Evolutionary conservation across 1,140 invertebrate genomes (phyloP), one percentile per base, ranked within the genome.

Genomic region (Heliconius hermathena): DNA sequence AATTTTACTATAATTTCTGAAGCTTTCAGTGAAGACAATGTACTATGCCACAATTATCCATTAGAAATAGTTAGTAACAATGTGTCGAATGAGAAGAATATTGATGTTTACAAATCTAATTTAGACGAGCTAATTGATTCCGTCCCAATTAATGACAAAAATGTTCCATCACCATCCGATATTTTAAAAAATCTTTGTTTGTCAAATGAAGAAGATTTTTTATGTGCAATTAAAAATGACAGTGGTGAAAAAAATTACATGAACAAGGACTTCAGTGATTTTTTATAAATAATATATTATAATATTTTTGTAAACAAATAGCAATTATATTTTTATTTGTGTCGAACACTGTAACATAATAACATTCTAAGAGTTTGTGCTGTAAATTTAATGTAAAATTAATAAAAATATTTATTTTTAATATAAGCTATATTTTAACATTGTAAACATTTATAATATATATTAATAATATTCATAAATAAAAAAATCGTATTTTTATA

Each of bases 141-240:
- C 74, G 85, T 91, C 74, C 87, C 91, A 71, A 80, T 84, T 66
- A 81, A 85, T 33, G 91, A 93, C 26, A 94, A 94, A 83, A 93
- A 86, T 85, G 83, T 94, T 26, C 93, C 94, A 46, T 95, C 95
- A 5, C 94, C 95, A 71, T 95, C 94, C 13, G 94, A 95, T 81
- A 95, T 93, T 74, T 83, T 95, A 6, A 94, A 94, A 92, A 95
- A 95, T 82, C 89, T 95, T 77, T 93, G 93, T 79, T 87, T 95
- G 79, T 92, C 94, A 33, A 93, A 89, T 77, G 91, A 84, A 18
- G 78, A 84, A 66, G 83, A 84, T 4, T 76, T 77, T 74, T 38
- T 80, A 36, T 46, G 57, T 76, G 4, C 20, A 75, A 77, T 75
- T 79, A 74, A 80, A 36, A 60, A 33, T 73, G 29, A 41, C 18